These are phyloP conservation scores for Pollenia angustigena DNA, from an alignment of 2,888 invertebrate species.

Conservation along the genomic window DNA sequence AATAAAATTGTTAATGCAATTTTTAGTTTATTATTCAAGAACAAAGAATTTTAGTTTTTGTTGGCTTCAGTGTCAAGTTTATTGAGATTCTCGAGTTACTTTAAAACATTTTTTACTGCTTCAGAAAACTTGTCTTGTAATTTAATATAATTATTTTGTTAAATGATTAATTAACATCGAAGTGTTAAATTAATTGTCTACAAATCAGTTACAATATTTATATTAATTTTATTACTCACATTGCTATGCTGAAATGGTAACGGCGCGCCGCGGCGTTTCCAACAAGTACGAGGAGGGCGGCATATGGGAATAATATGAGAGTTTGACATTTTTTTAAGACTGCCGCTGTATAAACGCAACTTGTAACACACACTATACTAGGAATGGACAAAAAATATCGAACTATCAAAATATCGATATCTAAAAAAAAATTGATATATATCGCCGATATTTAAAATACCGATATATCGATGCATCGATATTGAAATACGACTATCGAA, in stretches of 20 bases:
- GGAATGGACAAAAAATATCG: too few species aligned
- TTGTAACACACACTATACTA: too few species aligned
- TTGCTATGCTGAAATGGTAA: not conserved
- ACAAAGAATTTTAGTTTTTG: not conserved
- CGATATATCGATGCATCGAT: too few species aligned
- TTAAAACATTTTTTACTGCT: conserved; percentile 8
- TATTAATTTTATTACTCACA: conserved; percentile 3
- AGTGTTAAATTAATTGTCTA: not conserved
- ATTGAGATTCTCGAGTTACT: conserved; percentile 35
- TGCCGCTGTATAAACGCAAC: too few species aligned
- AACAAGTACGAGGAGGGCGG: too few species aligned
- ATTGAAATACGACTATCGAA: too few species aligned
- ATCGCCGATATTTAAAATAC: too few species aligned
- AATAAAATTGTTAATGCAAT: conserved; percentile 13
- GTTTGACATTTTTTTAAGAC: too few species aligned
- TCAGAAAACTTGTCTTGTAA: conserved; percentile 30
- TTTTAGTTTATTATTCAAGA: conserved; percentile 10
- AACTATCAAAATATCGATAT: too few species aligned
- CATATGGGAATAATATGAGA: too few species aligned
- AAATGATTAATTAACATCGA: conserved; percentile 8
- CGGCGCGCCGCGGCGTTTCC: too few species aligned
- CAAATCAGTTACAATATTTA: not conserved
- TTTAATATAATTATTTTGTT: conserved; percentile 30
- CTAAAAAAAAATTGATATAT: too few species aligned
- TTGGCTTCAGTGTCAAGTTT: conserved; percentile 61